phyloP scores from a whole-genome alignment of 35 echinoderm and acorn worm genomes.

The Ophiothrix spiculata region DNA sequence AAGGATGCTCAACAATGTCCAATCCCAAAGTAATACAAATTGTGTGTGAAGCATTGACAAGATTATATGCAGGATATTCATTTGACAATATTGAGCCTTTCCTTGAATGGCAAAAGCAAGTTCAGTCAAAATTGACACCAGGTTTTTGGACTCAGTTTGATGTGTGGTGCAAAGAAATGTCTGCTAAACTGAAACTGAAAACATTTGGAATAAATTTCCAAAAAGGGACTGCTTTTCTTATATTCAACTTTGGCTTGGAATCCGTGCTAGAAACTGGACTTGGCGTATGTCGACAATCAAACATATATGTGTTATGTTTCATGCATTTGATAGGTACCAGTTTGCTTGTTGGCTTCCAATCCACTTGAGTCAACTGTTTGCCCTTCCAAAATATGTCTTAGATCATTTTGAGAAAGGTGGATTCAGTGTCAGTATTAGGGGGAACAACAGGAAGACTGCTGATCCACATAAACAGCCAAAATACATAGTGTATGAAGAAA shows the following conservation, averaged over 20 bases:
- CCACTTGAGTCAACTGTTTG: slow-evolving; percentile 31
- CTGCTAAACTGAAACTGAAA: slow-evolving; percentile 40
- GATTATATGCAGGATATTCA: no score
- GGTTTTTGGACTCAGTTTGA: slow-evolving; percentile 32
- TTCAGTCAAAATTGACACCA: not conserved
- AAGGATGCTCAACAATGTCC: no score
- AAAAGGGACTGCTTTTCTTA: slow-evolving; percentile 35
- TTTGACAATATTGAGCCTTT: no score
- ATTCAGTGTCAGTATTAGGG: slow-evolving; percentile 52
- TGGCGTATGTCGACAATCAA: slow-evolving; percentile 40
- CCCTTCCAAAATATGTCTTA: slow-evolving; percentile 26
- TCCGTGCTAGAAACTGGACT: slow-evolving; percentile 49
- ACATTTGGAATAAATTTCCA: slow-evolving; percentile 54
- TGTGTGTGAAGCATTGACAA: no score
- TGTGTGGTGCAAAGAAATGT: slow-evolving; percentile 33
- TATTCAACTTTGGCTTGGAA: slow-evolving; percentile 38
- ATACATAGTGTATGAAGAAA: no score
- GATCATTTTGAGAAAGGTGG: slow-evolving; percentile 41
- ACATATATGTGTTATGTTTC: slow-evolving; percentile 33
- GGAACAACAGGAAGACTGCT: no score
- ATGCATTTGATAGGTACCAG: slow-evolving; percentile 55
- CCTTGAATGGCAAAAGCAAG: no score
- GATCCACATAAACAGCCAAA: no score
- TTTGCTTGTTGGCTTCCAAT: slow-evolving; percentile 42
- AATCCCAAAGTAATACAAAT: no score